phyloP scores from a whole-genome alignment of 2,797 vertebrate species.

The Ctenochaetus hawaiiensis region DNA sequence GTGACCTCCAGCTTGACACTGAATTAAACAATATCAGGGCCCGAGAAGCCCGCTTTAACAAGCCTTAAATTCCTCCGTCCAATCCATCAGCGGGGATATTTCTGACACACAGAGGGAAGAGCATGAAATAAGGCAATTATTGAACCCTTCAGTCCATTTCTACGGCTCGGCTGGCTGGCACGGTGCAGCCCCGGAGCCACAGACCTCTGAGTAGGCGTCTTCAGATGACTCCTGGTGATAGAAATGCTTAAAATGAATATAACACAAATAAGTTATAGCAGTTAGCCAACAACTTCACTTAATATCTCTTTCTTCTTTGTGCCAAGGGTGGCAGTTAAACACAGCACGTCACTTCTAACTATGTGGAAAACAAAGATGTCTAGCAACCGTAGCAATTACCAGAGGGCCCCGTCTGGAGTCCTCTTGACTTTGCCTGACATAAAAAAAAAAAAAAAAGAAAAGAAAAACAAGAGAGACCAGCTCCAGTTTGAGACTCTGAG shows the following conservation, averaged over 20 bases:
- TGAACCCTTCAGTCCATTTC: slow-evolving; percentile 87
- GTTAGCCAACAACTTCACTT: slow-evolving; percentile 26
- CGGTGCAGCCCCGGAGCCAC: slow-evolving; percentile 34
- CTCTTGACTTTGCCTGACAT: slow-evolving; percentile 41
- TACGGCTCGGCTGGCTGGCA: slow-evolving; percentile 66
- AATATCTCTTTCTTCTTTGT: neutral
- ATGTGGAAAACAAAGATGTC: neutral
- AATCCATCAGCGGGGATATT: slow-evolving; percentile 86
- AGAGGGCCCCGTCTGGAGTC: slow-evolving; percentile 25
- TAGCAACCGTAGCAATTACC: neutral
- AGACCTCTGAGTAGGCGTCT: slow-evolving; percentile 40
- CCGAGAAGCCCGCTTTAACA: slow-evolving; percentile 84
- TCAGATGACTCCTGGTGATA: slow-evolving; percentile 62
- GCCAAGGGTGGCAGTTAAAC: slow-evolving; percentile 10
- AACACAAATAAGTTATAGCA: slow-evolving; percentile 39
- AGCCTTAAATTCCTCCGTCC: slow-evolving; percentile 84
- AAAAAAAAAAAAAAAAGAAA: slow-evolving; percentile 8
- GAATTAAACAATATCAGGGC: slow-evolving; percentile 88
- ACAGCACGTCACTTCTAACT: slow-evolving; percentile 6
- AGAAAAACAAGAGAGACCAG: neutral
- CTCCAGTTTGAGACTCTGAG: slow-evolving; percentile 31
- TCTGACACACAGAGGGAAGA: slow-evolving; percentile 86
- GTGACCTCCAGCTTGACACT: slow-evolving; percentile 83
- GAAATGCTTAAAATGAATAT: slow-evolving; percentile 48
- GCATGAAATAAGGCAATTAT: slow-evolving; percentile 92